Base-by-base conservation (phyloP, 2,888 invertebrate genomes). In the Luperina testacea region DNA sequence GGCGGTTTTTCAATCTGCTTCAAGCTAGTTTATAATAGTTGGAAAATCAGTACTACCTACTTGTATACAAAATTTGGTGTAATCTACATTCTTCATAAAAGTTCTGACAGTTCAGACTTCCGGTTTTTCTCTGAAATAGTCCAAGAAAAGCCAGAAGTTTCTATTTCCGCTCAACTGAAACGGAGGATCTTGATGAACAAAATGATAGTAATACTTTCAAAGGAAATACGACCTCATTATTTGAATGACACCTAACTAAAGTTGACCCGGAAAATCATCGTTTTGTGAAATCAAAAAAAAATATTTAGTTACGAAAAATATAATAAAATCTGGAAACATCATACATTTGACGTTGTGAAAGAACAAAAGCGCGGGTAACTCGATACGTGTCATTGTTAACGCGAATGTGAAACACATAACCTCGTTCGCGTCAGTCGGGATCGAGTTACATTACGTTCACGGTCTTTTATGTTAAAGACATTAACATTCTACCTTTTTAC, bases 351-450 rank as follows among this genome's bases (percentile, higher is more conserved):
- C 64, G 61, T 81, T 67, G 48, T 67, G 71, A 57, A 72, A 77
- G 57, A 75, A 85, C 78, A 78, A 76, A 76, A 79, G 70, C 78
- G 68, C 38, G 86, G 9, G 57, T 59, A 82, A 86, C 75, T 59
- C 24, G 70, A 88, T 69, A 85, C 78, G 77, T 76, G 88, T 78
- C 82, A 79, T 88, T 86, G 88, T 88, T 73, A 72, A 78, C 70
- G 86, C 75, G 77, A 86, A 85, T 82, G 88, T 85, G 72, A 75
- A 88, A 74, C 72, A 70, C 76, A 77, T 61, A 81, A 82, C 76
- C 82, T 85, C 85, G 69, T 38, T 74, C 68, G 76, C 51, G 42
- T 63, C 87, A 69, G 64, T 77, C 42, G 69, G 65, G 77, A 72
- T 88, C 78, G 53, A 27, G 78, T 86, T 85, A 85, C 85, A 78